Base-by-base conservation (phyloP, 2,888 invertebrate species). In the Lagria hirta region DNA sequence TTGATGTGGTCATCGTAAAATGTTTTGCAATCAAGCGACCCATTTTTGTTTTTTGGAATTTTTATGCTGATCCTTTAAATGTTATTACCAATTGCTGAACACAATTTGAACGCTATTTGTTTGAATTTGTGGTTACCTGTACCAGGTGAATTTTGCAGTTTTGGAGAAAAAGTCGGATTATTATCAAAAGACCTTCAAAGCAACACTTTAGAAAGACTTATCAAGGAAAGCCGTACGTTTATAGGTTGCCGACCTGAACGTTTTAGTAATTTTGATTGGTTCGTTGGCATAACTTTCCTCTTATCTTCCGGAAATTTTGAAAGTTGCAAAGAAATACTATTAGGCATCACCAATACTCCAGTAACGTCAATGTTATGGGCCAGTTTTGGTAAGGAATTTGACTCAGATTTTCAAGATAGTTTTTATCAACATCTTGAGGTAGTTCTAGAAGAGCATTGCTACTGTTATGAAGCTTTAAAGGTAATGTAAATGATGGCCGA, bases 211-310 rank as follows among this genome's bases (percentile, higher is more conserved):
- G 29, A 21, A 17, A 35, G 51, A 12, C 28, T 59, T 4, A 27
- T 59, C 10, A 53, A 54, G 40, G 55, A 59, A 36, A 45, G 52
- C n/a, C 26, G 51, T 7, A 36, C 48, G 1, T 56, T 52, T 36
- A 21, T 59, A 13, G 27, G 40, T 7, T 32, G 43, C 27, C 42
- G 29, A 20, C 43, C 49, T 3, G 50, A 55, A 14, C 48, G 52
- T 38, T 59, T 55, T 30, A 12, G 33, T 8, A 48, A 51, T 26
- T 59, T 57, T 33, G 59, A 59, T 38, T 59, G 59, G 59, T 57
- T 56, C 35, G 44, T 54, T 2, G 54, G 47, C 16, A 23, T 57
- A 4, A 38, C 54, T 20, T 59, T 52, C 48, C 38, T 59, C 32
- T 51, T 55, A 6, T 51, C 49, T 30, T 34, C 33, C 2, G 59